Evolutionary conservation across 2,797 vertebrate genomes (phyloP), one percentile per base, ranked within the genome.

Genomic region (Parotocinclus haroldoi): DNA sequence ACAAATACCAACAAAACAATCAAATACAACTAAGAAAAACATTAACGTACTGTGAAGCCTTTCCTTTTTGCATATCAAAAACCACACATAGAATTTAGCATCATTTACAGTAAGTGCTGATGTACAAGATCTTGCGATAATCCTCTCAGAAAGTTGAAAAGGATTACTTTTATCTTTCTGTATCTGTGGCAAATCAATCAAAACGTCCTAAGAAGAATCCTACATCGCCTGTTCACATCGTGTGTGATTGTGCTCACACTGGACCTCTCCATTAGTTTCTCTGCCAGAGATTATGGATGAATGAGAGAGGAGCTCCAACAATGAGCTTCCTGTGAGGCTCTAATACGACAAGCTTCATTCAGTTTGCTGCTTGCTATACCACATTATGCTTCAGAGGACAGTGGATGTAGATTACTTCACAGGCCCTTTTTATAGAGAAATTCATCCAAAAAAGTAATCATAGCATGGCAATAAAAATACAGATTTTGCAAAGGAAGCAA

Each of bases 271-370:
- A 58, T 58, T 56, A 45, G 49, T 57, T 59, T 68, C 71, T 40
- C 42, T 37, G 49, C 54, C 44, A 57, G 63, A 59, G 42, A 48
- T 72, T 65, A 66, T 59, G 63, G 67, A 73, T 69, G 70, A 75
- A 67, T 46, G 70, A 75, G 63, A 14, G 19, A 39, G 5, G 38
- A 7, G 12, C 50, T 60, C 36, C 45, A 55, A 66, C 58, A 57
- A 66, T 56, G 45, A 19, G 38, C 58, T 57, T 66, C 51, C 45
- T 66, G 52, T 48, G 58, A 62, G 51, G 42, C 50, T 46, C 27
- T 44, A 39, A 59, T 4, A 56, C 50, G 50, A 61, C 14, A n/a
- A 36, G 62, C 55, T 46, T 17, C 69, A 49, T 60, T 71, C 56
- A 71, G 42, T 17, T 42, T 8, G 16, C 18, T 53, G 19, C 18